A percentile compares a stretch with the other conserved stretches of the same genome.
Conservation (phyloP, 1,140 invertebrate genomes). For the Sycophila sp. region DNA sequence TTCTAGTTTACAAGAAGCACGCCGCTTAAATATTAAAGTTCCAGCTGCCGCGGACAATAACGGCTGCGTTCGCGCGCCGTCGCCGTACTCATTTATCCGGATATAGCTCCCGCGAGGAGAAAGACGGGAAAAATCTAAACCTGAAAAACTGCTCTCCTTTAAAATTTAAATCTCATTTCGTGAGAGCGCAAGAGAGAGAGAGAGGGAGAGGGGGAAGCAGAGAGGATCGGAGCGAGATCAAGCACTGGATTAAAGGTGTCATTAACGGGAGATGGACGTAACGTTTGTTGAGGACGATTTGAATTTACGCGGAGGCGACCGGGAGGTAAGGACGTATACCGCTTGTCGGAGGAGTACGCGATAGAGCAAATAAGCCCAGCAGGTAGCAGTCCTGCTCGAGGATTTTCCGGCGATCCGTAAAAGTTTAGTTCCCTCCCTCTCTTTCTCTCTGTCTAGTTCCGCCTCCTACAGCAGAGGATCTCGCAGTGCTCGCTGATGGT, state of each 20-base stretch:
- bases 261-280: no score
- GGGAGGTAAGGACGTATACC: background rate
- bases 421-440: slow-evolving; percentile 21
- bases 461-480: background rate
- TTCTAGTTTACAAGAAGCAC: slow-evolving; percentile 8
- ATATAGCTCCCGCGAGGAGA: background rate
- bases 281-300: background rate
- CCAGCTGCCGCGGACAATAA: background rate
- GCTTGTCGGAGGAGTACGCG: slow-evolving; percentile 21
- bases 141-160: slow-evolving; percentile 15
- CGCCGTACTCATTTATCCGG: background rate
- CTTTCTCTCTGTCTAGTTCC: background rate
- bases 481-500: slow-evolving; percentile 5
- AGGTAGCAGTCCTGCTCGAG: slow-evolving; percentile 15
- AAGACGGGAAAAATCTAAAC: slow-evolving; percentile 10
- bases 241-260: no score
- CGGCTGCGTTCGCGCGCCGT: background rate
- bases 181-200: no score
- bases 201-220: no score
- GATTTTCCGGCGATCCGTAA: slow-evolving; percentile 21
- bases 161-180: slow-evolving; percentile 38
- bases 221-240: no score
- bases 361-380: slow-evolving; percentile 18
- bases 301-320: background rate
- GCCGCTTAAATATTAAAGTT: slow-evolving; percentile 24